Evolutionary conservation across 2,797 vertebrate genomes (phyloP), one percentile per base, ranked within the genome.

Genomic region (Hipposideros larvatus): DNA sequence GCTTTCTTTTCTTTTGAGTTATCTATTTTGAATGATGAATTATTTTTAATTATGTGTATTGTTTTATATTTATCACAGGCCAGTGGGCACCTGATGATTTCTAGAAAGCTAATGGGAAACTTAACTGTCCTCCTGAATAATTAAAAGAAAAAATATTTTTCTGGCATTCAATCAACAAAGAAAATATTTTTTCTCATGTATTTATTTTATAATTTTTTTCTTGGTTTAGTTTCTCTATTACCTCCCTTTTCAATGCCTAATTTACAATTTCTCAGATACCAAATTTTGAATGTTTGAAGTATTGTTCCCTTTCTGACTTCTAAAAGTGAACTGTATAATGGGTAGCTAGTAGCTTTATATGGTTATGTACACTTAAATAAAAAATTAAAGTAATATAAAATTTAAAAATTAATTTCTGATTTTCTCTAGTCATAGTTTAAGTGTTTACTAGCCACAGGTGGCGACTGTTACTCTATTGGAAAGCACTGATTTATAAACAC

Each of bases 21-120:
- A 73, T 68, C 6, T 73, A 83, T 82, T 57, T 55, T 85, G 18
- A 94, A 63, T 87, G 41, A 91, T 66, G 28, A 84, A 84, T 41
- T 78, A 75, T 85, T 83, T 86, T 94, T 11, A 94, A 85, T 71
- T 71, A 34, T 37, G 82, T 85, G 41, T 19, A 9, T 65, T 46
- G 63, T 61, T 91, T 96, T 91, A 31, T 95, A 87, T 90, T 97
- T 97, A 88, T 92, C 14, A 94, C 26, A 96, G 41, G 43, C 34
- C 90, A 97, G 73, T 96, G 87, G 68, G 10, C 37, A 91, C 90
- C 61, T 73, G n/a, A 94, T 96, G 48, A 95, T 71, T 92, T 96
- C 71, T 96, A 59, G 71, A 90, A 34, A 96, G 51, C 28, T 94
- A 96, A 94, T 96, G 89, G 83, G 73, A 94, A 94, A 51, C 51